Evolutionary conservation across 2,888 invertebrate genomes (phyloP), one percentile per base, ranked within the genome.

Genomic region (Boloria selene): DNA sequence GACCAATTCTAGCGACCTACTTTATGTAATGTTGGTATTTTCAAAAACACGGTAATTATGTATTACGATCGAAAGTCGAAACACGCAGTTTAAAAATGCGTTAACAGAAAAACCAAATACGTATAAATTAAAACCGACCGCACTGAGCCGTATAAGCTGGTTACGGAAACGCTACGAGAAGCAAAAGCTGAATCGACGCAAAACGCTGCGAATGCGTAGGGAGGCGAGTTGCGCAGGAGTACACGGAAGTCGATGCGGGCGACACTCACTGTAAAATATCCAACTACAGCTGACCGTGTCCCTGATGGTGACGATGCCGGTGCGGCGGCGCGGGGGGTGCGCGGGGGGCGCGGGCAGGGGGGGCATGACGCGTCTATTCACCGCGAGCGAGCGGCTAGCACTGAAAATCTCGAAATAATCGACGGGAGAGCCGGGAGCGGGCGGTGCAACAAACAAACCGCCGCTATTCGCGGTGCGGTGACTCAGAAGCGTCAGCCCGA

Each of bases 211-310:
- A 47, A 42, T 16, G 13, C 45, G 60, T 45, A 45, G 44, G 56
- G 53, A 16, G 58, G 45, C 52, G 63, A 55, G 47, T 31, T n/a
- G 60, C 64, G 55, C 66, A 61, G 74, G 56, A 60, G 69, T 7
- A 45, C 67, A 45, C 56, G 67, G 65, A 72, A 71, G 68, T 72
- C 31, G 31, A 10, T 38, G 73, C 70, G 72, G 71, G 69, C 76
- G 84, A 88, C 88, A 92, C 92, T 94, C 95, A 94, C 95, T 95
- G 90, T 95, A 95, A 85, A 95, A 94, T 90, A 95, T 95, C 95
- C 95, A 95, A 93, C 95, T 95, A 87, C 95, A 94, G 90, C 94
- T 95, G 87, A 95, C 93, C 74, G 89, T 94, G 90, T 95, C 94
- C 82, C 94, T 94, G 85, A 93, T 86, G 82, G 93, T 93, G 86